Conservation (phyloP, 1,140 invertebrate species). For the Cylas formicarius region DNA sequence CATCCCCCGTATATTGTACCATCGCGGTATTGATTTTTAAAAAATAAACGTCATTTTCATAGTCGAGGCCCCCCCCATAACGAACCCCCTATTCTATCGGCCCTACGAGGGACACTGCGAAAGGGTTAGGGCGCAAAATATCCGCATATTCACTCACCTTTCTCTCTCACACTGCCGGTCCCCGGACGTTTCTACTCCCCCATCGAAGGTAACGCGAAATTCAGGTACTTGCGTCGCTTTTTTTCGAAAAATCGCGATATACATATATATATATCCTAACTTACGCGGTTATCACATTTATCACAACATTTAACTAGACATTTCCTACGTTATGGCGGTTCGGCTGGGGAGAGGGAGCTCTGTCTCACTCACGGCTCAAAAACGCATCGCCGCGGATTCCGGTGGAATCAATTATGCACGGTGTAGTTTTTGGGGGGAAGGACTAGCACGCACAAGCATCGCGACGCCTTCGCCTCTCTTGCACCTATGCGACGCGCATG, state of each 20-base stretch:
- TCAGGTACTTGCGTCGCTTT: slow-evolving; percentile 30
- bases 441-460: too few species aligned
- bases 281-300: slow-evolving; percentile 38
- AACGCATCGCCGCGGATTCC: slow-evolving; percentile 38
- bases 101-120: too few species aligned
- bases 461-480: slow-evolving; percentile 18
- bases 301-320: slow-evolving; percentile 38
- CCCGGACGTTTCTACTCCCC: slow-evolving; percentile 16
- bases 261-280: slow-evolving; percentile 29
- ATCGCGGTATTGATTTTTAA: too few species aligned
- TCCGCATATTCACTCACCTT: slow-evolving; percentile 2
- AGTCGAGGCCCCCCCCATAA: too few species aligned
- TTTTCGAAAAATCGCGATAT: slow-evolving; percentile 19
- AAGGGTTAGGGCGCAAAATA: slow-evolving; percentile 9
- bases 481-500: slow-evolving; percentile 22
- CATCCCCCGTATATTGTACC: too few species aligned
- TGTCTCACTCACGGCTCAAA: too few species aligned
- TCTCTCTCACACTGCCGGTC: background rate
- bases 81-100: too few species aligned
- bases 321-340: slow-evolving; percentile 16
- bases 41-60: too few species aligned
- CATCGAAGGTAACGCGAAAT: slow-evolving; percentile 24
- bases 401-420: slow-evolving; percentile 38
- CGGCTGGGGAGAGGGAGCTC: too few species aligned
- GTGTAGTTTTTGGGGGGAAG: slow-evolving; percentile 25